Base-by-base conservation (phyloP, 2,797 vertebrate genomes). In the Poecilia picta region DNA sequence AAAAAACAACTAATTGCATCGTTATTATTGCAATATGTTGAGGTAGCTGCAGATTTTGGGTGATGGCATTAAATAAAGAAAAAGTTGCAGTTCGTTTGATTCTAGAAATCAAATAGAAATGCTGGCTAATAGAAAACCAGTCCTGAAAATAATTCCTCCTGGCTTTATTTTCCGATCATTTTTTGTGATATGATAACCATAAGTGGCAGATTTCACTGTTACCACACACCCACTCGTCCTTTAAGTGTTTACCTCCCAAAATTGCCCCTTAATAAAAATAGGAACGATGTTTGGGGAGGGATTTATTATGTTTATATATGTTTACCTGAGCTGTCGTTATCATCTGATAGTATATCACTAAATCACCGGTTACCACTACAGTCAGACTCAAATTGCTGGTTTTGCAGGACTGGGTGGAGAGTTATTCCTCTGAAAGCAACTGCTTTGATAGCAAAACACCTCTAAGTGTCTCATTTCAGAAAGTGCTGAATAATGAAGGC, bases 401-500 rank as follows among this genome's bases (percentile, higher is more conserved):
- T 80, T 46, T 91, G 81, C 76, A 5, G 43, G 66, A 51, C 83
- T 75, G 82, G 79, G 80, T 53, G 85, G 88, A 86, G 73, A 70
- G 76, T 90, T 88, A 85, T 87, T 87, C 85, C 47, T 72, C 36
- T 11, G 72, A 72, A 41, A 41, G 77, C 84, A 84, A 70, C 76
- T 91, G 89, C 88, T 90, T 87, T 85, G 85, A 76, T 87, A 78
- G 76, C 74, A 91, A 92, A 91, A 89, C 91, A 91, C 62, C 62
- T 85, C 74, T 83, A 81, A 77, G 87, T 66, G 81, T 84, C 86
- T 91, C 57, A 78, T 88, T 85, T 83, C 71, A 85, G 79, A 94
- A 94, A 94, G 83, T 94, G 93, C 93, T 94, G 94, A 95, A 90
- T 90, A 75, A 73, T 84, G 72, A 85, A 88, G 92, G 87, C 90